phyloP scores from a whole-genome alignment of 2,113 vertebrate genomes.

The Onychostoma macrolepis region DNA sequence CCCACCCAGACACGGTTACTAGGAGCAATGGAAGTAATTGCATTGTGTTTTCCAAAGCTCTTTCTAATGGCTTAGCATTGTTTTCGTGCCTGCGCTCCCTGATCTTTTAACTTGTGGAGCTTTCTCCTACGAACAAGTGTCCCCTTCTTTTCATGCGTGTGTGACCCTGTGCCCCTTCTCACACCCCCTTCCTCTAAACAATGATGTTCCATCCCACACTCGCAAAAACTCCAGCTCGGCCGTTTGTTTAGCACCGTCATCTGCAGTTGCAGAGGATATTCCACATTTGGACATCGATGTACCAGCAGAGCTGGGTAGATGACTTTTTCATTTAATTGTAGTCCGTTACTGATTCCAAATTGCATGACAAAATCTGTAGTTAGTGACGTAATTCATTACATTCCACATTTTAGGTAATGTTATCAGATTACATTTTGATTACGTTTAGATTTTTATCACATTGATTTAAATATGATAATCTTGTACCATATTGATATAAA shows the following conservation, averaged over 20 bases:
- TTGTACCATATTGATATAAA: too few relatives aligned
- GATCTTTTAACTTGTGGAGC: conserved; percentile 69
- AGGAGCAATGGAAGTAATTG: conserved; percentile 82
- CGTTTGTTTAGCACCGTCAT: conserved; percentile 8
- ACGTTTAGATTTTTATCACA: too few relatives aligned
- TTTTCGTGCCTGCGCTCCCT: conserved; percentile 52
- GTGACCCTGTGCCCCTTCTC: conserved; percentile 73
- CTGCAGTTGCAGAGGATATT: neutral
- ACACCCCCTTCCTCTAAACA: conserved; percentile 50
- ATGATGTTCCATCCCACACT: conserved; percentile 26
- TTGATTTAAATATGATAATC: too few relatives aligned
- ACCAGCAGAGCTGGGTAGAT: too few relatives aligned
- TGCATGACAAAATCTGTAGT: too few relatives aligned
- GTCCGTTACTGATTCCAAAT: too few relatives aligned
- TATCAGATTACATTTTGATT: too few relatives aligned
- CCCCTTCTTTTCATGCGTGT: conserved; percentile 72
- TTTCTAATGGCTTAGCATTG: conserved; percentile 66
- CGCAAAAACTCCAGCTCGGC: neutral
- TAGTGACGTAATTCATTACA: too few relatives aligned
- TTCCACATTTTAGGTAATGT: too few relatives aligned
- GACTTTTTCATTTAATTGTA: too few relatives aligned
- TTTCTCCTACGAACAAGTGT: conserved; percentile 63
- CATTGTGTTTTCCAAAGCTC: conserved; percentile 75
- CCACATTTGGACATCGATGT: neutral
- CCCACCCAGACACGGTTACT: conserved; percentile 69